These are phyloP conservation scores for Odontesthes bonariensis DNA, from an alignment of 2,113 vertebrate genomes.

Conservation along the genomic window DNA sequence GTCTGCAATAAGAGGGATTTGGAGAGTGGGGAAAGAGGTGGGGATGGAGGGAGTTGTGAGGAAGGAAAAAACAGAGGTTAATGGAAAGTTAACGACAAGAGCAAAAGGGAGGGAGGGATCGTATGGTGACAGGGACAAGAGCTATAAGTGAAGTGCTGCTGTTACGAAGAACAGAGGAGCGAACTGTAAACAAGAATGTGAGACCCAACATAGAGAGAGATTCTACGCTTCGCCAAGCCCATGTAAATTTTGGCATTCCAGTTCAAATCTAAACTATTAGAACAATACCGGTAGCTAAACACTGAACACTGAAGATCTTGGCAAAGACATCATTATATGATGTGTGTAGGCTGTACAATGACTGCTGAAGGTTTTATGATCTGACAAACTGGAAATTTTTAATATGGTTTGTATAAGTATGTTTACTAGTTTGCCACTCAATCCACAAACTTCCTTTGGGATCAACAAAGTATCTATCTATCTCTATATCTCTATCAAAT, in stretches of 20 bases:
- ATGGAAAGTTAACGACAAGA: slow-evolving; percentile 12
- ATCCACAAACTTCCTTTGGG: too few relatives aligned
- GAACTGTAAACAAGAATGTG: neutral
- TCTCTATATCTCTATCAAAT: too few relatives aligned
- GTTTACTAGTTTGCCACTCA: neutral
- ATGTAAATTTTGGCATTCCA: neutral
- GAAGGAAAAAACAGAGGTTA: slow-evolving; percentile 6
- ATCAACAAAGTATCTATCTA: too few relatives aligned
- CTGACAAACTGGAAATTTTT: neutral
- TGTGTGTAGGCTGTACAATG: too few relatives aligned
- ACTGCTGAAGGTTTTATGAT: neutral
- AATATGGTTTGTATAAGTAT: neutral
- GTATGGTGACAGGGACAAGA: slow-evolving; percentile 1
- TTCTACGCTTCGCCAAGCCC: neutral
- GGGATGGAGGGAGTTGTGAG: neutral
- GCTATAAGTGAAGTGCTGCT: neutral
- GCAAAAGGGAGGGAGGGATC: neutral
- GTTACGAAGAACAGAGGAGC: slow-evolving; percentile 4
- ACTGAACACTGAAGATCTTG: too few relatives aligned
- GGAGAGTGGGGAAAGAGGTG: neutral
- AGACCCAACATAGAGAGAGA: neutral
- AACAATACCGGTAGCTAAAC: too few relatives aligned
- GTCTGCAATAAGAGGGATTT: neutral
- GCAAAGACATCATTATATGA: too few relatives aligned
- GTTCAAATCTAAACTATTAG: neutral